A percentile compares a stretch with the other conserved stretches of the same genome.
These are phyloP conservation scores for Tretioscincus oriximinensis DNA, from an alignment of 2,113 vertebrate species.

Conservation along the genomic window DNA sequence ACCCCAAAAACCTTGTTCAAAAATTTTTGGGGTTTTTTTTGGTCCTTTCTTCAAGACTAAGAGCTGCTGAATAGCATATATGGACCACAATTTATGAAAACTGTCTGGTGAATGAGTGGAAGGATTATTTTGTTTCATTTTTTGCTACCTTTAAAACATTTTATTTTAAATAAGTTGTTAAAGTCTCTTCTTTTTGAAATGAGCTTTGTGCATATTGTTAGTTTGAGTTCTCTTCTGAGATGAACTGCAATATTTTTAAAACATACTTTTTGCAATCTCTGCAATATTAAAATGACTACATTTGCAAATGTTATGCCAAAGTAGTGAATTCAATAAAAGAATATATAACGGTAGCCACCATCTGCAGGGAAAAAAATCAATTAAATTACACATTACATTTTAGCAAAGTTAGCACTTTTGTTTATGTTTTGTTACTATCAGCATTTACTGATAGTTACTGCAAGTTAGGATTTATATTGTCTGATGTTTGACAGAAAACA, in stretches of 20 bases:
- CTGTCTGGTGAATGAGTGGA: neutral
- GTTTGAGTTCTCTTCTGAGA: neutral
- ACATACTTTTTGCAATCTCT: neutral
- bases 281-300: neutral
- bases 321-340: neutral
- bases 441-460: constrained; percentile 1
- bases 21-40: no score
- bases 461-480: constrained; percentile 9
- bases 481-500: neutral
- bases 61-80: no score
- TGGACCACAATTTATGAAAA: no score
- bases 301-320: constrained; percentile 5
- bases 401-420: neutral
- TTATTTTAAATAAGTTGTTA: neutral
- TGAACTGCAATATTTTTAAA: neutral
- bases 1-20: no score
- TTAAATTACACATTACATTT: neutral
- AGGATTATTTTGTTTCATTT: neutral
- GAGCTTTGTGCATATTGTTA: neutral
- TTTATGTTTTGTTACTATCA: neutral
- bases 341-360: neutral
- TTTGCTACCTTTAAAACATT: no score
- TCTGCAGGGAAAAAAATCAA: neutral
- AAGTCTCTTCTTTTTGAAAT: neutral
- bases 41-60: no score